Percentiles rank a stretch among this genome's conserved stretches.
phyloP scores from a whole-genome alignment of 1,140 invertebrate species.

The Elymnias hypermnestra region DNA sequence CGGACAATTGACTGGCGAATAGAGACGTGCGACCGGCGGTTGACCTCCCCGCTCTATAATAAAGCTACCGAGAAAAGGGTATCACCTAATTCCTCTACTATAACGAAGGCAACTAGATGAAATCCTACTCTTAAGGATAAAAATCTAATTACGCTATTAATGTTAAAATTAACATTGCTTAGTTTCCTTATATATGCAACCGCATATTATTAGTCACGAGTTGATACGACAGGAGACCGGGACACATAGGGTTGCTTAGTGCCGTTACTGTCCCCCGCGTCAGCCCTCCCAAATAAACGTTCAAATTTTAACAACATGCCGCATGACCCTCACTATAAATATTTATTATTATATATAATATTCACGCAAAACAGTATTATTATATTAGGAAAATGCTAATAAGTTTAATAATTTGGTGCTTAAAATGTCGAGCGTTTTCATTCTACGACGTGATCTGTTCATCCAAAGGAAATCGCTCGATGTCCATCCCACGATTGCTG shows the following conservation, averaged over 20 bases:
- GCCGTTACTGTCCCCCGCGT: slow-evolving; percentile 39
- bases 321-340: slow-evolving; percentile 30
- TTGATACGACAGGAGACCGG: slow-evolving; percentile 21
- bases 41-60: slow-evolving; percentile 48
- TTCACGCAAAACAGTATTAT: slow-evolving; percentile 35
- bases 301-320: slow-evolving; percentile 28
- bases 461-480: slow-evolving; percentile 50
- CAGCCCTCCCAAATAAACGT: slow-evolving; percentile 6
- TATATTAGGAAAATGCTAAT: slow-evolving; percentile 56
- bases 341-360: slow-evolving; percentile 11
- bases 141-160: slow-evolving; percentile 71
- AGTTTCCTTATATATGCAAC: slow-evolving; percentile 51
- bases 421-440: slow-evolving; percentile 47
- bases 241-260: slow-evolving; percentile 45
- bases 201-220: slow-evolving; percentile 25
- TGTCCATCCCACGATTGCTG: slow-evolving; percentile 51
- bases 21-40: slow-evolving; percentile 43
- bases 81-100: slow-evolving; percentile 70
- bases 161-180: slow-evolving; percentile 76
- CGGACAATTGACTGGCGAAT: slow-evolving; percentile 61
- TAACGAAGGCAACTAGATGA: slow-evolving; percentile 74
- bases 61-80: slow-evolving; percentile 72
- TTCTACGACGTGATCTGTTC: slow-evolving; percentile 38
- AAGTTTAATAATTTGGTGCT: slow-evolving; percentile 54
- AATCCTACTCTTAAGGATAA: slow-evolving; percentile 74